phyloP scores from a whole-genome alignment of 92 coral and sea anemone genomes.

The Zoanthus sansibaricus region DNA sequence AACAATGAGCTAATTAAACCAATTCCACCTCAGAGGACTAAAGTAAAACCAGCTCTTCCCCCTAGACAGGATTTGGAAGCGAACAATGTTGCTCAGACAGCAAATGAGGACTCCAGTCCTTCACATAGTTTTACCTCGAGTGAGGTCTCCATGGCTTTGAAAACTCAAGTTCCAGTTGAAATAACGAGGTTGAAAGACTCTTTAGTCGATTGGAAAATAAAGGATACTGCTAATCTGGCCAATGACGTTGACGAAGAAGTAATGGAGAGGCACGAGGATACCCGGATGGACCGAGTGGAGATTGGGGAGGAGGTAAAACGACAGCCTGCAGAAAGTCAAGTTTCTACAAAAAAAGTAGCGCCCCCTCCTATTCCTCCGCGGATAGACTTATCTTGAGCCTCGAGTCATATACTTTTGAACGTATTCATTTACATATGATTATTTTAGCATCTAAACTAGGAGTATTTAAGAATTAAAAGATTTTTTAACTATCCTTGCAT shows the following conservation, averaged over 20 bases:
- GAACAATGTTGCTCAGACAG: neutral
- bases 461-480: neutral
- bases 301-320: neutral
- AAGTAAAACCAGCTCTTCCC: slow-evolving; percentile 35
- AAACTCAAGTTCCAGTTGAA: neutral
- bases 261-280: neutral
- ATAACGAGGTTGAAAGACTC: neutral
- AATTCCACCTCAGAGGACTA: slow-evolving; percentile 23
- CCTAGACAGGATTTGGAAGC: slow-evolving; percentile 30
- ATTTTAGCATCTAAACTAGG: neutral
- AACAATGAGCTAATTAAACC: neutral
- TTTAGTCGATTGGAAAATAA: neutral
- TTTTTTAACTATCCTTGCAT: too few relatives aligned
- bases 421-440: neutral
- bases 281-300: neutral
- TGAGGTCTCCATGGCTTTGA: neutral
- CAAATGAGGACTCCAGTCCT: neutral
- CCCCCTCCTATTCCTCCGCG: slow-evolving; percentile 49
- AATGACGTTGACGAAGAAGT: neutral
- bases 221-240: neutral
- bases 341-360: neutral
- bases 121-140: neutral
- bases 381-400: slow-evolving; percentile 24
- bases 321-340: neutral
- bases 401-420: neutral